A percentile compares a stretch with the other conserved stretches of the same genome.
phyloP scores from a whole-genome alignment of 2,888 invertebrate genomes.

The Caenorhabditis macrosperma region DNA sequence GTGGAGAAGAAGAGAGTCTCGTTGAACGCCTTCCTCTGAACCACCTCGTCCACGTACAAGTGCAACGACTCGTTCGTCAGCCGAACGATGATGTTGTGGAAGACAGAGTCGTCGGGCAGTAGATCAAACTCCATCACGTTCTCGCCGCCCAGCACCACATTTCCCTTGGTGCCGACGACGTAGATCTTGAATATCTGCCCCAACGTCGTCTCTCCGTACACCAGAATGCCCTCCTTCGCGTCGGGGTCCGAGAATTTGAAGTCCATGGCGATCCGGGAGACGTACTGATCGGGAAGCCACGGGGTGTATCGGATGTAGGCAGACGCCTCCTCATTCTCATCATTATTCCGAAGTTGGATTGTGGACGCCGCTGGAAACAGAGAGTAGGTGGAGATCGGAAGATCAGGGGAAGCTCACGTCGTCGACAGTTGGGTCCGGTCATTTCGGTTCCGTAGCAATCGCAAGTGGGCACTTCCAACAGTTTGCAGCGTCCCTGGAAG shows the following conservation, averaged over 20 bases:
- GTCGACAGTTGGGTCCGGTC: constrained; percentile 67
- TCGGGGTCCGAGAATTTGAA: constrained; percentile 55
- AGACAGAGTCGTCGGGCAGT: constrained; percentile 30
- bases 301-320: constrained; percentile 53
- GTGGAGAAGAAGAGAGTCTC: constrained; percentile 32
- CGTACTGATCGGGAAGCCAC: constrained; percentile 38
- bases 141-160: constrained; percentile 42
- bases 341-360: constrained; percentile 53
- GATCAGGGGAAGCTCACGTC: constrained; percentile 46
- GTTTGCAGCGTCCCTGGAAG: constrained; percentile 62
- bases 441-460: constrained; percentile 67
- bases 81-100: constrained; percentile 47
- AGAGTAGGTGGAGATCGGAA: background rate
- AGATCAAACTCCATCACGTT: constrained; percentile 58
- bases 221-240: constrained; percentile 63
- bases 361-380: constrained; percentile 29
- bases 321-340: constrained; percentile 53
- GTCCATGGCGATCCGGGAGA: constrained; percentile 56
- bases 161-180: constrained; percentile 62
- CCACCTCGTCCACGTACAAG: constrained; percentile 43
- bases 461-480: constrained; percentile 65
- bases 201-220: constrained; percentile 43
- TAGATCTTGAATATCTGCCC: constrained; percentile 54
- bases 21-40: constrained; percentile 12
- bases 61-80: constrained; percentile 26